phyloP scores from a whole-genome alignment of 1,140 invertebrate species.

The Cydia splendana region DNA sequence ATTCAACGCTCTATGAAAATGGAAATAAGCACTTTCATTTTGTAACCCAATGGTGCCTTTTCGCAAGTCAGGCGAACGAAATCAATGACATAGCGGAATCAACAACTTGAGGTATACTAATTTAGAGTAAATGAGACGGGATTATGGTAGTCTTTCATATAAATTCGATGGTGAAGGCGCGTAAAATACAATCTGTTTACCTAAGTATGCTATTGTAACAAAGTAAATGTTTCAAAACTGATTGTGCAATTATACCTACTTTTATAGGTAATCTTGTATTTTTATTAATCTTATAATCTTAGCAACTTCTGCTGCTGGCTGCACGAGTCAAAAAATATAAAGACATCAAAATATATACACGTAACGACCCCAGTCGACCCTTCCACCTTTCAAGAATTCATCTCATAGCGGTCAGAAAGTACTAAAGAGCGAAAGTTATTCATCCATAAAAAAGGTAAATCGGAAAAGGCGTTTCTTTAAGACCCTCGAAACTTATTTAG shows the following conservation, averaged over 20 bases:
- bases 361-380: neutral
- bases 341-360: neutral
- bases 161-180: neutral
- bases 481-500: conserved; percentile 30
- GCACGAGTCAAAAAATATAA: neutral
- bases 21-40: neutral
- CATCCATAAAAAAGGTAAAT: conserved; percentile 27
- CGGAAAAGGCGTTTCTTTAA: conserved; percentile 23
- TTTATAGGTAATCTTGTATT: too few relatives aligned
- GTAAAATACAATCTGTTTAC: too few relatives aligned
- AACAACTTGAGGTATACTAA: conserved; percentile 1
- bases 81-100: conserved; percentile 16
- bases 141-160: neutral
- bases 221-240: too few relatives aligned
- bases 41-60: neutral
- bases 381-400: conserved; percentile 25
- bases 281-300: too few relatives aligned
- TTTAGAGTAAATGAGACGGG: neutral
- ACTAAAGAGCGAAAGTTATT: conserved; percentile 22
- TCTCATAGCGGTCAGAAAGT: conserved; percentile 8
- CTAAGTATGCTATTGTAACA: too few relatives aligned
- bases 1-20: neutral
- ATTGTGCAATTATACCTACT: too few relatives aligned
- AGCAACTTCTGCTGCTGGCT: too few relatives aligned
- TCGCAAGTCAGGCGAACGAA: conserved; percentile 19